Conservation (phyloP, 2,888 invertebrate species). For the Serrognathus titanus region DNA sequence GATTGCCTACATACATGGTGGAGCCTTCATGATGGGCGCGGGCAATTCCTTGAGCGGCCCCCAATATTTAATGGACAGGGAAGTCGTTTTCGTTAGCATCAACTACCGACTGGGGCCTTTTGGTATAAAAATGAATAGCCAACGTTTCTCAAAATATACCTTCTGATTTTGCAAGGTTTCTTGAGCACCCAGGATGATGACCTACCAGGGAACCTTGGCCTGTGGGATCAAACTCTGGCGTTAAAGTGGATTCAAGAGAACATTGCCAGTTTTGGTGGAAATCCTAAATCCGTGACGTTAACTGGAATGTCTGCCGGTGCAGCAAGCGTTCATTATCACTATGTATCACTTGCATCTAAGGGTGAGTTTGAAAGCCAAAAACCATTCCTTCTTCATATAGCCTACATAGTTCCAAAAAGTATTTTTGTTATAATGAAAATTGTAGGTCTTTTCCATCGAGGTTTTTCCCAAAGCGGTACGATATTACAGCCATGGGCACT, state of each 20-base stretch:
- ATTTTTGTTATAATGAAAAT: too few relatives aligned
- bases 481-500: conserved; percentile 56
- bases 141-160: too few relatives aligned
- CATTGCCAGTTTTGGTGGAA: conserved; percentile 65
- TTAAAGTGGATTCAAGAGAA: conserved; percentile 65
- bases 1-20: conserved; percentile 59
- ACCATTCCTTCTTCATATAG: not conserved
- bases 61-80: conserved; percentile 56
- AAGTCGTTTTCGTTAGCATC: conserved; percentile 61
- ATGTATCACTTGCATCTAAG: conserved; percentile 57
- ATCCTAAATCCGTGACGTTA: conserved; percentile 62
- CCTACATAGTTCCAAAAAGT: not conserved
- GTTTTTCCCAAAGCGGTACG: conserved; percentile 65
- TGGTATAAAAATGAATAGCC: not conserved
- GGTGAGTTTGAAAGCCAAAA: conserved; percentile 23
- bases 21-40: conserved; percentile 62
- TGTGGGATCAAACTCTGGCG: conserved; percentile 68
- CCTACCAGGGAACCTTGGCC: conserved; percentile 64
- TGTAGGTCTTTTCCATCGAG: conserved; percentile 54
- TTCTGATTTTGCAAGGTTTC: conserved; percentile 42
- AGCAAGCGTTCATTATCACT: conserved; percentile 68
- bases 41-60: conserved; percentile 54
- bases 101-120: conserved; percentile 66
- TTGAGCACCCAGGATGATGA: conserved; percentile 65
- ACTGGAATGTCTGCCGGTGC: conserved; percentile 68